Conservation (phyloP, 1,140 invertebrate species). For the Meteorus sp. region DNA sequence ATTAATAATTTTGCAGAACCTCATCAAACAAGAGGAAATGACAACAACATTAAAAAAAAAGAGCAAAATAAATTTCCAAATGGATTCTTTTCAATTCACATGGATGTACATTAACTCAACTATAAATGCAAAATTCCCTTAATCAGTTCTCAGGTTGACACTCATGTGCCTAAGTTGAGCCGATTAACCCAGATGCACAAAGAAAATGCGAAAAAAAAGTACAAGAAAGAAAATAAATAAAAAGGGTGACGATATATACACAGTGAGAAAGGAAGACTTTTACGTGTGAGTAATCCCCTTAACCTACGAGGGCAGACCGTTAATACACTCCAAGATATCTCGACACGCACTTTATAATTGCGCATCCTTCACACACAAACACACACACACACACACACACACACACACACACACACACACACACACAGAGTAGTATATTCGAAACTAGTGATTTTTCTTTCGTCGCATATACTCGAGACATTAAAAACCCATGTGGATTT, state of each 20-base stretch:
- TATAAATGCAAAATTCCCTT: too few relatives aligned
- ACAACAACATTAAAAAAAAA: not conserved
- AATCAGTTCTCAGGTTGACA: conserved; percentile 6
- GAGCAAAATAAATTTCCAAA: too few relatives aligned
- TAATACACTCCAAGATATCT: conserved; percentile 17
- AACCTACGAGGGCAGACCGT: conserved; percentile 14
- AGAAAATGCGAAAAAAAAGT: too few relatives aligned
- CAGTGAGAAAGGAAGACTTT: conserved; percentile 4
- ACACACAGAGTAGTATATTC: too few relatives aligned
- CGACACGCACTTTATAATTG: conserved; percentile 19
- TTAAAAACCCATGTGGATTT: too few relatives aligned
- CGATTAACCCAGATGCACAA: conserved; percentile 17
- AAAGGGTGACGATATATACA: not conserved
- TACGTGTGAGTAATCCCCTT: conserved; percentile 7
- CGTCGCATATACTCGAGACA: too few relatives aligned
- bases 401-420: too few relatives aligned
- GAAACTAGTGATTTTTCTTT: too few relatives aligned
- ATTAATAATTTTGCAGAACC: conserved; percentile 7
- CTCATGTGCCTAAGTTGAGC: conserved; percentile 9
- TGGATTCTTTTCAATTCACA: too few relatives aligned
- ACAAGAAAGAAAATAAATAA: not conserved
- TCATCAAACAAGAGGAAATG: not conserved
- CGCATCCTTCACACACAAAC: not conserved
- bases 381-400: not conserved
- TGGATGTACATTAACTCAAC: too few relatives aligned